Base-by-base conservation (phyloP, 2,113 vertebrate species). In the Bos taurus region DNA sequence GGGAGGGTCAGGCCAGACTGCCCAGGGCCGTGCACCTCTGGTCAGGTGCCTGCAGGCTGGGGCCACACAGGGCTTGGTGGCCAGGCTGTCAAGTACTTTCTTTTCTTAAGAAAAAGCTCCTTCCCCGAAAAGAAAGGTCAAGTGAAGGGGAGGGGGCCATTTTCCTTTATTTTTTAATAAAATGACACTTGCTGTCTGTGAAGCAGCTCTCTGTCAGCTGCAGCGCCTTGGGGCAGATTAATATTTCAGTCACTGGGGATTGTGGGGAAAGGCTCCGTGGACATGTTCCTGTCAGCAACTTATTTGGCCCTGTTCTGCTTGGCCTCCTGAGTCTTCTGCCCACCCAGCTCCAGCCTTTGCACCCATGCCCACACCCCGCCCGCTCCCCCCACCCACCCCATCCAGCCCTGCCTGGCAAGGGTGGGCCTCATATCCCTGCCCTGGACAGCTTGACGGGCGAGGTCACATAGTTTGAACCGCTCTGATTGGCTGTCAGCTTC, bases 201-300 rank as follows among this genome's bases (percentile, higher is more conserved):
- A 97, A 99, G 97, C 99, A 98, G 99, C 99, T 98, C 85, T 74
- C 98, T 98, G 95, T 99, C 99, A 99, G 99, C 99, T 98, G 98
- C 98, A 98, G 99, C 97, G 99, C 99, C 99, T 88, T 98, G 98
- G 99, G 99, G 99, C 98, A 99, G 99, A 99, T 99, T 99, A 99
- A 99, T 99, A 99, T 99, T 99, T 99, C 98, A 99, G 98, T 99
- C 99, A 99, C 99, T 98, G 99, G 99, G 99, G 99, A 99, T 99
- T 98, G 97, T 96, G 98, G 99, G 98, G 97, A 98, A 98, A 98
- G 97, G 97, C 99, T 98, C 94, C 43, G 94, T 91, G 98, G 98
- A 98, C 99, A 98, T 94, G 98, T 98, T 99, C 98, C 99, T 98
- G 99, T 99, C 99, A 99, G 99, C 99, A 98, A 97, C 98, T 99